Percentiles rank a stretch among this genome's conserved stretches.
phyloP scores from a whole-genome alignment of 1,140 invertebrate species.

The Calliphora vicina region DNA sequence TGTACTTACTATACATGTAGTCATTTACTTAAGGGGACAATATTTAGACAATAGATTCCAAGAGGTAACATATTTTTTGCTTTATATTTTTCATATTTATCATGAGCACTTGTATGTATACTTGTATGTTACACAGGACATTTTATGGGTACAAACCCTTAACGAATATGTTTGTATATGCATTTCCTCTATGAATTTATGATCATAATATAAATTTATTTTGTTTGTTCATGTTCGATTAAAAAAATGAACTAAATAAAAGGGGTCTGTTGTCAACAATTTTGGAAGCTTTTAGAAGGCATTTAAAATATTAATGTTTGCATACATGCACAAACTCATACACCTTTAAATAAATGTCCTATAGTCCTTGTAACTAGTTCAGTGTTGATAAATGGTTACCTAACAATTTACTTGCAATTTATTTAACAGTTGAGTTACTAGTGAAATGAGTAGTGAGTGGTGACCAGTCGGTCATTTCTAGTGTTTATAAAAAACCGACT shows the following conservation, averaged over 20 bases:
- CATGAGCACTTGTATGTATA: background rate
- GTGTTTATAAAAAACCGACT: no score
- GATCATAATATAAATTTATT: constrained; percentile 28
- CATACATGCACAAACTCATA: background rate
- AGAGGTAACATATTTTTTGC: background rate
- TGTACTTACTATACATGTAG: no score
- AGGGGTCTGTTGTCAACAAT: background rate
- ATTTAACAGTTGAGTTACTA: no score
- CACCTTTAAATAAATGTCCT: no score
- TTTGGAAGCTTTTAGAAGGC: background rate
- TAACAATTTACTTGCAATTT: no score
- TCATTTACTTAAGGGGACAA: background rate
- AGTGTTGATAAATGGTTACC: no score
- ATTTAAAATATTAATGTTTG: background rate
- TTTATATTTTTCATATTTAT: background rate
- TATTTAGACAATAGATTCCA: background rate
- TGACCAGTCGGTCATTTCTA: no score
- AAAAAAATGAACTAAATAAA: background rate
- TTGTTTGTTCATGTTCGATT: constrained; percentile 25
- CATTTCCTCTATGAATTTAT: constrained; percentile 21
- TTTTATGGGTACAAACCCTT: background rate
- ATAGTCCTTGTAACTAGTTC: no score
- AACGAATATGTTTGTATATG: background rate
- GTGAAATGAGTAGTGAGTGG: no score
- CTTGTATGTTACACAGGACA: background rate